Conservation (phyloP, 1,140 invertebrate genomes). For the Ridgeia piscesae region DNA sequence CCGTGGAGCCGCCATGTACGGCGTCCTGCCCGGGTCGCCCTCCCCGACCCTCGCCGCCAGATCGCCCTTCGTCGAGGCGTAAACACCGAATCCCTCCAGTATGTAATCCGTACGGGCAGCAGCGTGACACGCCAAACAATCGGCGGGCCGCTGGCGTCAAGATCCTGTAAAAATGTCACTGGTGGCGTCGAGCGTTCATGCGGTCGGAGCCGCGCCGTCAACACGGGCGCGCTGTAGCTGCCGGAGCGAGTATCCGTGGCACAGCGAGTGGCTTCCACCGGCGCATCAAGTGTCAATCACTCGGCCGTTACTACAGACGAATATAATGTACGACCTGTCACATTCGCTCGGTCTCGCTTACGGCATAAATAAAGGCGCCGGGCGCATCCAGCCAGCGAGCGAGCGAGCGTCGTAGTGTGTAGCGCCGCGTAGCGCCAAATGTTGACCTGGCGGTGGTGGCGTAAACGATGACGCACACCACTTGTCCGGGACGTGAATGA, state of each 20-base stretch:
- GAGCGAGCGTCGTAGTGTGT: not conserved
- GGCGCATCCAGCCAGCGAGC: not conserved
- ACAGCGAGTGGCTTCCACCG: conserved; percentile 12
- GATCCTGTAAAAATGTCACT: conserved; percentile 47
- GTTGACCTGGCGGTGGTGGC: not conserved
- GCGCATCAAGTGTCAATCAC: conserved; percentile 10
- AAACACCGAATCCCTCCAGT: conserved; percentile 32
- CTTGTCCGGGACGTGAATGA: not conserved
- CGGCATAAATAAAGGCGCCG: not conserved
- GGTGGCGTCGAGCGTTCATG: conserved; percentile 50
- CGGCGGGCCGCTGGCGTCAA: conserved; percentile 15
- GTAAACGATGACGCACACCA: not conserved
- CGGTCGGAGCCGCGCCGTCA: conserved; percentile 43
- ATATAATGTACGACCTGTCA: conserved; percentile 56
- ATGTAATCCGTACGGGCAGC: conserved; percentile 41
- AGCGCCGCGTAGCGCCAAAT: not conserved
- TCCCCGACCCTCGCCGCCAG: conserved; percentile 31
- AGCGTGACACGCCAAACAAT: conserved; percentile 38
- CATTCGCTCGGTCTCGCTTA: conserved; percentile 36
- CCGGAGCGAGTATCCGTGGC: not conserved
- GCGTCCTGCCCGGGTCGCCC: conserved; percentile 28
- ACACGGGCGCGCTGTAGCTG: conserved; percentile 49
- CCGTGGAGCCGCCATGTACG: conserved; percentile 5
- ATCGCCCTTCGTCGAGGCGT: conserved; percentile 33
- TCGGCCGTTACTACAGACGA: conserved; percentile 41